phyloP scores from a whole-genome alignment of 2,797 vertebrate species.

The Neostethus bicornis region DNA sequence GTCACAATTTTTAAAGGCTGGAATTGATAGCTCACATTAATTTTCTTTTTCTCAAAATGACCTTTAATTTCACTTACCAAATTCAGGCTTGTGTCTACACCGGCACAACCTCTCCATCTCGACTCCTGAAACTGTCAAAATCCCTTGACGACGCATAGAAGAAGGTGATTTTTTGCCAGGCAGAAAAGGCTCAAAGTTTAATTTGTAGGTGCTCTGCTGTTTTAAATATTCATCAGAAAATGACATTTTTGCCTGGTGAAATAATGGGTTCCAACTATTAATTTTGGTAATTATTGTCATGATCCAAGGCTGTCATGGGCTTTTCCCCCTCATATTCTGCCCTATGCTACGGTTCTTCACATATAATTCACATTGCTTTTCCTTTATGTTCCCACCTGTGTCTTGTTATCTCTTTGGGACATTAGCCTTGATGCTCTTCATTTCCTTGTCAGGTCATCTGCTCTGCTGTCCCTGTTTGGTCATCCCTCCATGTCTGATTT shows the following conservation, averaged over 20 bases:
- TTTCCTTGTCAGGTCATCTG: too few species aligned
- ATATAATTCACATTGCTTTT: too few species aligned
- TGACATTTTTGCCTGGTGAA: conserved; percentile 19
- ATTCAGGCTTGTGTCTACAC: conserved; percentile 52
- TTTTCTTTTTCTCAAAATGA: conserved; percentile 77
- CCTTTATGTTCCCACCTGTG: too few species aligned
- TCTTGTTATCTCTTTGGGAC: too few species aligned
- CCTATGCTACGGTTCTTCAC: too few species aligned
- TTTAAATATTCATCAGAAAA: conserved; percentile 47
- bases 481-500: too few species aligned
- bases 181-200: conserved; percentile 12
- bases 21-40: conserved; percentile 80
- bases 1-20: conserved; percentile 72
- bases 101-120: conserved; percentile 40
- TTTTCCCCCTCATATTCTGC: too few species aligned
- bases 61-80: conserved; percentile 71
- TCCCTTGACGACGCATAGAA: conserved; percentile 45
- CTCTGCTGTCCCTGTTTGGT: too few species aligned
- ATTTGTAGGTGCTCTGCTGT: conserved; percentile 36
- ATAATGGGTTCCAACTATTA: conserved; percentile 4
- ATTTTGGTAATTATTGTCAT: conserved; percentile 34
- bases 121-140: conserved; percentile 61
- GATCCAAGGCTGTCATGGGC: too few species aligned
- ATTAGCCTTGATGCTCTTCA: too few species aligned
- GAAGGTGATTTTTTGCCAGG: conserved; percentile 15